Evolutionary conservation across 2,797 vertebrate genomes (phyloP), one percentile per base, ranked within the genome.

Genomic region (Anolis apletophallus): DNA sequence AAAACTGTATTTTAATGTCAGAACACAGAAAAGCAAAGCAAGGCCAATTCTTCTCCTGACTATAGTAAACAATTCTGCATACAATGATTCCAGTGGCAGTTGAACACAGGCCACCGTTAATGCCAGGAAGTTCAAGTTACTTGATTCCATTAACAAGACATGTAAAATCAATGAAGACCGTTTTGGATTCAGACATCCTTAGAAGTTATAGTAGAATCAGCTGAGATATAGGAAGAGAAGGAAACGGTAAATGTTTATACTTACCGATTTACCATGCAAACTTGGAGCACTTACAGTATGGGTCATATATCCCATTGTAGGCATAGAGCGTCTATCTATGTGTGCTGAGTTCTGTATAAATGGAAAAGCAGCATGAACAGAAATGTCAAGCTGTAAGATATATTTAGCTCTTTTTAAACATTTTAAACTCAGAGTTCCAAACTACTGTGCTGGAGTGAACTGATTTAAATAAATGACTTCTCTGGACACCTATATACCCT

Each of bases 261-360:
- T 93, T 97, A 99, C 99, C 97, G 99, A 99, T 97, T 99, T 99
- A 68, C 99, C 98, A 5, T 99, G 98, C 92, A 99, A 93, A 95
- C 98, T 99, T 87, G 99, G 99, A 19, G 98, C 98, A 9, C 99
- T 99, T 96, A 99, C 99, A 0, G 99, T 99, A 94, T 99, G 99
- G 2, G 98, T 99, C 98, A 99, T 99, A 96, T 99, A 99, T 90
- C 99, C 98, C 98, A 99, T 97, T 85, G 97, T 93, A 83, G 98
- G 98, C 97, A 99, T 97, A 73, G 98, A 98, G 92, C 98, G 96
- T 14, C 98, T 97, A 91, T 98, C 98, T 71, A 97, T 81, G 26
- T 98, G 98, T 55, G 97, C 96, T 5, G 96, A 95, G 84, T 96
- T 97, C 98, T 99, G 97, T 14, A 89, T 93, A 87, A 94, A 88